A percentile compares a stretch with the other conserved stretches of the same genome.
Conservation (phyloP, 2,113 vertebrate species). For the Haemorhous mexicanus region DNA sequence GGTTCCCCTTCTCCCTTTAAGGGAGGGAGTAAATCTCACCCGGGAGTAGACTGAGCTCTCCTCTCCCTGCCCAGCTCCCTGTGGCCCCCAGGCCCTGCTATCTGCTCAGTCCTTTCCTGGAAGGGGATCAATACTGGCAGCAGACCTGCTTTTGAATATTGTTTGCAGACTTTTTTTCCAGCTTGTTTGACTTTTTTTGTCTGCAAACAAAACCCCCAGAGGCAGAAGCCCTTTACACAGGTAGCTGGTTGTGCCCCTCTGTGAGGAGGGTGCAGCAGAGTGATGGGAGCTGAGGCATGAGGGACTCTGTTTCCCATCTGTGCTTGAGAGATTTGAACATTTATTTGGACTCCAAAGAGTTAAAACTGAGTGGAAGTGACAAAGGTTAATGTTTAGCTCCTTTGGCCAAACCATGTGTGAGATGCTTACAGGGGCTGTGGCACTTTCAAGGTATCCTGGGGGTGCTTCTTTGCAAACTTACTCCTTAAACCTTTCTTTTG, state of each 20-base stretch:
- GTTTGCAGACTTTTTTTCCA: neutral
- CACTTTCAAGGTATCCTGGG: neutral
- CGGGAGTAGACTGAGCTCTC: neutral
- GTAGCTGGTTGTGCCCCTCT: neutral
- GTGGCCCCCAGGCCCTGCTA: neutral
- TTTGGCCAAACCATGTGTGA: neutral
- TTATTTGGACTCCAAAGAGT: neutral
- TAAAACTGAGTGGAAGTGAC: neutral
- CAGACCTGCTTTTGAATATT: neutral
- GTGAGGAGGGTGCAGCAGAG: neutral
- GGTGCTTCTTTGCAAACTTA: neutral
- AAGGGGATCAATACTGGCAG: neutral
- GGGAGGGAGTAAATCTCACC: neutral
- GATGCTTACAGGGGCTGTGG: neutral
- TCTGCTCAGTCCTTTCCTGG: neutral
- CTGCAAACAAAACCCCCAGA: neutral
- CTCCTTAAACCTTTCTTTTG: neutral
- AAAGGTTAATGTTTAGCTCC: neutral
- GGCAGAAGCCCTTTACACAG: neutral
- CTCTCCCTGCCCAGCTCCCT: neutral
- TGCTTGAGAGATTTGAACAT: rapidly evolving
- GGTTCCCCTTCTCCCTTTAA: neutral
- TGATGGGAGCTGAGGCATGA: neutral
- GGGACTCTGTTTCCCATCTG: neutral
- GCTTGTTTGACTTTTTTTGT: neutral